Conservation (phyloP, 2,113 vertebrate species). For the Seriola quinqueradiata region DNA sequence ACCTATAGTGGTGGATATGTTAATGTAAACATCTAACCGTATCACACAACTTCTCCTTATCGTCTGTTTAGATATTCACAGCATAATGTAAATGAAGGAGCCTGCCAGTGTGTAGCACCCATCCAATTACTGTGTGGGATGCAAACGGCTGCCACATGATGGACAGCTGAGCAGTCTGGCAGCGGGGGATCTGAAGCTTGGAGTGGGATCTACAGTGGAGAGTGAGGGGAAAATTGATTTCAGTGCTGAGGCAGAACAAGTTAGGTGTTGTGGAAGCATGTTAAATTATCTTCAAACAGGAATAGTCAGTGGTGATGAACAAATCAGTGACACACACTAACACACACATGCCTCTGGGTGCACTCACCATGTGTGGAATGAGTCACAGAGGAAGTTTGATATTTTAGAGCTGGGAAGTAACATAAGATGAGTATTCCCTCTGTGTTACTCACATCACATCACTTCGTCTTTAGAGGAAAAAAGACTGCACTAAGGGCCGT, state of each 20-base stretch:
- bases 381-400: conserved; percentile 59
- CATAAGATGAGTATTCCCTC: conserved; percentile 39
- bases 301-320: conserved; percentile 63
- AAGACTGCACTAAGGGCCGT: conserved; percentile 14
- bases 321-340: conserved; percentile 50
- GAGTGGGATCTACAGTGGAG: conserved; percentile 50
- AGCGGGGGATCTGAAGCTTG: conserved; percentile 63
- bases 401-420: conserved; percentile 38
- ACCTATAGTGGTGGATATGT: conserved; percentile 21
- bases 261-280: conserved; percentile 64
- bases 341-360: conserved; percentile 40
- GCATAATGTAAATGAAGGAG: conserved; percentile 58
- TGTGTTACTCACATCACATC: conserved; percentile 21
- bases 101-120: conserved; percentile 41
- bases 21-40: conserved; percentile 34
- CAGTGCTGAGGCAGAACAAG: conserved; percentile 43
- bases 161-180: conserved; percentile 68
- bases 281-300: conserved; percentile 73
- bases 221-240: conserved; percentile 65
- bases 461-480: conserved; percentile 19
- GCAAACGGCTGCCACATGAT: conserved; percentile 67
- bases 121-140: conserved; percentile 73
- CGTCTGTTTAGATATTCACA: conserved; percentile 51
- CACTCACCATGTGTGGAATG: conserved; percentile 42
- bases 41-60: conserved; percentile 5